Percentiles rank a stretch among this genome's conserved stretches.
phyloP scores from a whole-genome alignment of 2,797 vertebrate species.

The Liparis tanakae region DNA sequence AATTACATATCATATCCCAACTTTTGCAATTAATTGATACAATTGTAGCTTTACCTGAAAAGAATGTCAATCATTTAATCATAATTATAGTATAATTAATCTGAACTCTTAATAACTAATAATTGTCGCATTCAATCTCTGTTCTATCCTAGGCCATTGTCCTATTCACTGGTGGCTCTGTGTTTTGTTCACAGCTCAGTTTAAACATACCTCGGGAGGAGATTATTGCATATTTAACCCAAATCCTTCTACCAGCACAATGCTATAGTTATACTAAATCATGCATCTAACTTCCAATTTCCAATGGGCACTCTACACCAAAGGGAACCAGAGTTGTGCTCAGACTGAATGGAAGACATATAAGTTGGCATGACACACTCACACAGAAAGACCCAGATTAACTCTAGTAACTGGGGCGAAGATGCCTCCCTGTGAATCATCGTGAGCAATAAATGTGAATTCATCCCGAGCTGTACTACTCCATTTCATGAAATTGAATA shows the following conservation, averaged over 20 bases:
- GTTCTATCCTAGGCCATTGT: background rate
- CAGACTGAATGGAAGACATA: constrained; percentile 9
- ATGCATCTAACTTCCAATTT: constrained; percentile 25
- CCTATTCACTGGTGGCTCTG: background rate
- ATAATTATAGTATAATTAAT: constrained; percentile 1
- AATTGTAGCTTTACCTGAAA: constrained; percentile 10
- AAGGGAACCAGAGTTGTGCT: constrained; percentile 23
- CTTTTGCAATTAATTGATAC: constrained; percentile 21
- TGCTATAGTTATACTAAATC: constrained; percentile 1
- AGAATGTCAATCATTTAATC: background rate
- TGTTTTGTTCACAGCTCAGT: background rate
- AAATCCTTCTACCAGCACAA: constrained; percentile 13
- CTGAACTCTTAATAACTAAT: constrained; percentile 1
- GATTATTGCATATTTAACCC: constrained; percentile 21
- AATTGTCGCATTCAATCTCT: constrained; percentile 5
- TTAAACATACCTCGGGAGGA: constrained; percentile 27
- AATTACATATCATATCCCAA: constrained; percentile 16
- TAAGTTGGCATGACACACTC: constrained; percentile 7
- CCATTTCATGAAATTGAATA: constrained; percentile 7
- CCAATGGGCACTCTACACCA: background rate
- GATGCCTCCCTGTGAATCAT: background rate
- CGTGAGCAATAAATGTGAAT: background rate
- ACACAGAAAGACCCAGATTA: constrained; percentile 11
- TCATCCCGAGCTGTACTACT: background rate
- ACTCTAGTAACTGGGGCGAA: background rate